Conservation (phyloP, 1,140 invertebrate genomes). For the Bombus superbus region DNA sequence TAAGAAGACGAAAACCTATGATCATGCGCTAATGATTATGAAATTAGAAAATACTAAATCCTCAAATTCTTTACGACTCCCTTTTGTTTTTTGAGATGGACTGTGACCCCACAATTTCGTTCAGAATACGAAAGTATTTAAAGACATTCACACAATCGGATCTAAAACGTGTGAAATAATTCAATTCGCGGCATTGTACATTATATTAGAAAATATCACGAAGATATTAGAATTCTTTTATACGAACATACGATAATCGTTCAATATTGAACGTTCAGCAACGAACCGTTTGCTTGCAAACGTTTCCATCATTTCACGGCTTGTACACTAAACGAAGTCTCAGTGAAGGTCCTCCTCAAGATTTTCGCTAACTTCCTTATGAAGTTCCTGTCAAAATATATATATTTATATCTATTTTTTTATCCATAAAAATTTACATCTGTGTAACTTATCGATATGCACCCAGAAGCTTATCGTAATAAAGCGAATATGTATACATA, state of each 20-base stretch:
- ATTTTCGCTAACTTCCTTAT: conserved; percentile 26
- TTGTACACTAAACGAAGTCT: conserved; percentile 20
- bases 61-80: not conserved
- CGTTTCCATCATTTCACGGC: not conserved
- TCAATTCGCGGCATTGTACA: not conserved
- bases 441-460: conserved; percentile 61
- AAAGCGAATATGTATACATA: conserved; percentile 55
- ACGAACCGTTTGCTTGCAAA: not conserved
- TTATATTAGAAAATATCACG: conserved; percentile 18
- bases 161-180: not conserved
- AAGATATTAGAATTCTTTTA: conserved; percentile 17
- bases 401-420: conserved; percentile 35
- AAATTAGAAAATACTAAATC: conserved; percentile 9
- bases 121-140: not conserved
- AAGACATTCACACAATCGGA: not conserved
- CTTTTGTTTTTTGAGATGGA: not conserved
- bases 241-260: not conserved
- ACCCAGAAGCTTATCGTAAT: conserved; percentile 56
- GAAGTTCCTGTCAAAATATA: conserved; percentile 69
- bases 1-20: not conserved
- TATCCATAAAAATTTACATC: conserved; percentile 64
- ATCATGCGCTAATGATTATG: not conserved
- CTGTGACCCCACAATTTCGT: not conserved
- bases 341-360: conserved; percentile 2
- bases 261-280: not conserved